Base-by-base conservation (phyloP, 2,888 invertebrate genomes). In the Trichopria drosophilae region DNA sequence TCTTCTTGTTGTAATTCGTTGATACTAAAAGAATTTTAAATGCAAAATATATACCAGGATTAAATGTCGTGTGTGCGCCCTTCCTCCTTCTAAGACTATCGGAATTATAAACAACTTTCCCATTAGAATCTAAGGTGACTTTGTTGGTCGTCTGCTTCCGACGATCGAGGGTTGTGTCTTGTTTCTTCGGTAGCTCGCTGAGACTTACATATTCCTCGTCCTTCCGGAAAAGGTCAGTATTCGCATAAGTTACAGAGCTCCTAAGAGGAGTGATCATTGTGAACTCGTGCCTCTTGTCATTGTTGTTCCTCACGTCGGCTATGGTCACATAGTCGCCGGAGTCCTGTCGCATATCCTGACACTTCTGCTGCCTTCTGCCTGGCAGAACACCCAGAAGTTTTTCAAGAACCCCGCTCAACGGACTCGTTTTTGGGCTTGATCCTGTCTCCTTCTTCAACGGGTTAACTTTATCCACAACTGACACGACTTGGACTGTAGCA, bases 91-190 rank as follows among this genome's bases (percentile, higher is more conserved):
- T 86, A 57, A 92, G 77, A 68, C 91, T 92, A 65, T 92, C 92
- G 15, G 92, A 92, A 57, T 88, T 88, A 76, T 88, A 93, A 53
- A 93, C 87, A 34, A 93, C 89, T 80, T 89, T 89, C 42, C 93
- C 93, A 66, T 88, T 88, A 18, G 92, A 87, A 76, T 92, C 90
- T 34, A 93, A 77, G 29, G 87, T 87, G 24, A 87, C 88, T 29
- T 92, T 90, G 67, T 90, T 83, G 16, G 89, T 88, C 18, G 89
- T 89, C 68, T 84, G 83, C 47, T 81, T 75, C 72, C 77, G 81
- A 73, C 77, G 77, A 32, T 81, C 72, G 57, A 83, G 78, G 26
- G 81, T 73, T 2, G 81, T 80, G 58, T 80, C 80, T n/a, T 69
- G 69, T 26, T 73, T 75, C 40, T 71, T 71, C 28, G 90, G 90